Conservation (phyloP, 2,888 invertebrate species). For the Bombylius major region DNA sequence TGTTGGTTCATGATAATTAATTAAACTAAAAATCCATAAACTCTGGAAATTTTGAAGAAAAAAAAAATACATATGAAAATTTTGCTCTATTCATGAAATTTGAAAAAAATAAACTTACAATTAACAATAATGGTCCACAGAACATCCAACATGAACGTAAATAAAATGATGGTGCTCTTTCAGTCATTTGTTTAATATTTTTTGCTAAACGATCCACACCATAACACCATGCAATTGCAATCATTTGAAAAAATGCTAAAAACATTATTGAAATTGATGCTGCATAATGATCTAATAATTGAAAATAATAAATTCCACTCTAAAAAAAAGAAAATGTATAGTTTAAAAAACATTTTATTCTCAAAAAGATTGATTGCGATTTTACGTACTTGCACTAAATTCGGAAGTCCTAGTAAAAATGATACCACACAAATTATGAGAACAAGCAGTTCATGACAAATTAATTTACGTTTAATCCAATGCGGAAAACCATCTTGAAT, state of each 20-base stretch:
- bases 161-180: constrained; percentile 63
- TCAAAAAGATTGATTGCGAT: no score
- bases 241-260: constrained; percentile 85
- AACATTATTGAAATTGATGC: constrained; percentile 85
- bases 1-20: constrained; percentile 75
- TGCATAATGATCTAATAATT: constrained; percentile 87
- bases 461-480: constrained; percentile 68
- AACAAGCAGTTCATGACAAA: constrained; percentile 78
- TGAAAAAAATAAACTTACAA: constrained; percentile 38
- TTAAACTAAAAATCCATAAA: constrained; percentile 77
- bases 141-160: constrained; percentile 78
- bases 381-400: constrained; percentile 59
- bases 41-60: constrained; percentile 52
- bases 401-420: constrained; percentile 73
- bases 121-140: constrained; percentile 64
- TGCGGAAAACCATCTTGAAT: constrained; percentile 86
- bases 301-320: constrained; percentile 86
- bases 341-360: no score
- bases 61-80: constrained; percentile 38
- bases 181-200: constrained; percentile 85
- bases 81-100: neutral
- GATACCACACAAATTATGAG: constrained; percentile 71
- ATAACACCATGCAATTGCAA: constrained; percentile 86
- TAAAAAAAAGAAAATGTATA: constrained; percentile 21
- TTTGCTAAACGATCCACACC: constrained; percentile 66